Conservation (phyloP, 2,888 invertebrate genomes). For the Platypus cylindrus region DNA sequence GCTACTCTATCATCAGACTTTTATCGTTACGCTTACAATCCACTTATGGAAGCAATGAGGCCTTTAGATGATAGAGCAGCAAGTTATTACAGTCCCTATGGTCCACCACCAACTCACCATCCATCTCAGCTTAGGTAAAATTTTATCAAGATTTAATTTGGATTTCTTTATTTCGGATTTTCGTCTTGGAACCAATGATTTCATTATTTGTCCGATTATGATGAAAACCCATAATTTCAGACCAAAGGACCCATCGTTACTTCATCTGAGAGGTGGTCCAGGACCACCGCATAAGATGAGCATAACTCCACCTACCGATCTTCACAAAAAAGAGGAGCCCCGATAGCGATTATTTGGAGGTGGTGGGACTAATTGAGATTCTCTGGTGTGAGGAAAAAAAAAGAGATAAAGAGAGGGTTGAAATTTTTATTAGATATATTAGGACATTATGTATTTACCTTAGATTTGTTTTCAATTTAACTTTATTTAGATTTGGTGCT, state of each 20-base stretch:
- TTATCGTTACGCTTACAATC: constrained; percentile 62
- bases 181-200: constrained; percentile 1
- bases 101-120: constrained; percentile 16
- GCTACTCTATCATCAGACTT: constrained; percentile 36
- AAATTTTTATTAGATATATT: too few species aligned
- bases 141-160: constrained; percentile 1
- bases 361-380: neutral
- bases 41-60: constrained; percentile 63
- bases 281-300: constrained; percentile 38
- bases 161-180: neutral
- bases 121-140: constrained; percentile 28
- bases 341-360: constrained; percentile 35
- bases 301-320: constrained; percentile 45
- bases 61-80: constrained; percentile 71
- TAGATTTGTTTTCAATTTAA: too few species aligned
- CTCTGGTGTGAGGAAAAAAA: neutral
- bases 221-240: constrained; percentile 8
- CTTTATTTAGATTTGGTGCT: too few species aligned
- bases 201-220: neutral
- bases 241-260: constrained; percentile 38
- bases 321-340: constrained; percentile 48
- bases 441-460: too few species aligned
- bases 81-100: constrained; percentile 60
- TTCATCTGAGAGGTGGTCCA: constrained; percentile 42
- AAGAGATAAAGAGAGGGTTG: too few species aligned